A percentile compares a stretch with the other conserved stretches of the same genome.
These are phyloP conservation scores for Stegostoma tigrinum DNA, from an alignment of 2,113 vertebrate genomes.

Conservation along the genomic window DNA sequence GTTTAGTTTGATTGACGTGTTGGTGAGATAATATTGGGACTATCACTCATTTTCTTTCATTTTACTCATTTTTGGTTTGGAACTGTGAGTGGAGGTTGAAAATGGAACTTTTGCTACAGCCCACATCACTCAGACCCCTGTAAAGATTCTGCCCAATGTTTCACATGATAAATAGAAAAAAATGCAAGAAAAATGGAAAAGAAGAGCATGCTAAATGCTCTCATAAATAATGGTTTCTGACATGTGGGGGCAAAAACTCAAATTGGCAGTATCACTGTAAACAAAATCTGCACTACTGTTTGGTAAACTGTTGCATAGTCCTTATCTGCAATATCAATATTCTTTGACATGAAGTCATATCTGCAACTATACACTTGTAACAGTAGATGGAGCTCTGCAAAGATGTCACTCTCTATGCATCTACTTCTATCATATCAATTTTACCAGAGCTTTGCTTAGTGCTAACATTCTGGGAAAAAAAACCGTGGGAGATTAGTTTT, in stretches of 20 bases:
- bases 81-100: too few species aligned
- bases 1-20: too few species aligned
- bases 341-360: too few species aligned
- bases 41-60: too few species aligned
- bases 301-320: background rate
- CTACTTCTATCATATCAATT: background rate
- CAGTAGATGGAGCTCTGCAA: background rate
- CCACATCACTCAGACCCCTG: too few species aligned
- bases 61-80: too few species aligned
- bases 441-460: background rate
- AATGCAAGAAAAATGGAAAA: background rate
- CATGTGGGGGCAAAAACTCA: background rate
- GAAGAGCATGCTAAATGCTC: background rate
- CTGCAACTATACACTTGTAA: background rate
- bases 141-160: background rate
- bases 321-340: background rate
- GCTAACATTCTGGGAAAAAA: background rate
- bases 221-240: background rate
- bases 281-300: background rate
- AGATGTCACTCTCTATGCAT: background rate
- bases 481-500: background rate
- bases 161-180: background rate
- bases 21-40: too few species aligned
- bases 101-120: too few species aligned
- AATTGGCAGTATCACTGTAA: background rate